phyloP scores from a whole-genome alignment of 1,140 invertebrate genomes.

The Pomphorhynchus laevis region DNA sequence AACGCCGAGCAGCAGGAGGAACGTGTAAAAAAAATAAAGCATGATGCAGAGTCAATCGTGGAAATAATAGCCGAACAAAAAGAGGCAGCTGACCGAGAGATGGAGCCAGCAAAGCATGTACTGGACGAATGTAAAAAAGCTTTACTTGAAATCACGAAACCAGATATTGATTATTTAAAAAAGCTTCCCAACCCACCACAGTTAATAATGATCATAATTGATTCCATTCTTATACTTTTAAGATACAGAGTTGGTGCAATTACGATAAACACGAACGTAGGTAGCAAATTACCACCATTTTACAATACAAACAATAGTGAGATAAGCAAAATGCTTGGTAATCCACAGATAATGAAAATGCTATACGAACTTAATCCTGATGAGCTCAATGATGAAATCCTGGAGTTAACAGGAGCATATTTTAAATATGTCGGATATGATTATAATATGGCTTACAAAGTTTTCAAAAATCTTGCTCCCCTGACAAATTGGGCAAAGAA shows the following conservation, averaged over 20 bases:
- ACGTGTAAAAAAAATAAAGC: conserved; percentile 64
- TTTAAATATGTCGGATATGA: conserved; percentile 53
- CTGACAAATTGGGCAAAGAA: conserved; percentile 73
- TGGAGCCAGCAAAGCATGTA: conserved; percentile 58
- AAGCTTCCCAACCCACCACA: conserved; percentile 71
- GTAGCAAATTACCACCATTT: too few relatives aligned
- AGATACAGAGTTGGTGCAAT: conserved; percentile 44
- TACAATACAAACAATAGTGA: too few relatives aligned
- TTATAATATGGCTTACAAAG: conserved; percentile 64
- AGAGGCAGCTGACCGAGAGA: conserved; percentile 45
- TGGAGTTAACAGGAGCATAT: conserved; percentile 56
- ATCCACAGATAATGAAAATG: conserved; percentile 31
- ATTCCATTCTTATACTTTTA: conserved; percentile 63
- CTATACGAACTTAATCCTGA: conserved; percentile 23
- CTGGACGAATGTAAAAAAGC: conserved; percentile 66
- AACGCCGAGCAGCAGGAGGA: conserved; percentile 77
- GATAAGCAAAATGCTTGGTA: conserved; percentile 65
- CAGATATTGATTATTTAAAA: conserved; percentile 33
- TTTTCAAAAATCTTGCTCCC: conserved; percentile 75
- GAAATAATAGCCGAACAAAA: conserved; percentile 56
- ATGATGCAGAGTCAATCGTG: conserved; percentile 60
- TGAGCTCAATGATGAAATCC: conserved; percentile 79
- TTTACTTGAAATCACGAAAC: conserved; percentile 56
- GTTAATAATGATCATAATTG: conserved; percentile 90
- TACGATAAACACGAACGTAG: conserved; percentile 37